Conservation (phyloP, 2,797 vertebrate genomes). For the Chelmon rostratus region DNA sequence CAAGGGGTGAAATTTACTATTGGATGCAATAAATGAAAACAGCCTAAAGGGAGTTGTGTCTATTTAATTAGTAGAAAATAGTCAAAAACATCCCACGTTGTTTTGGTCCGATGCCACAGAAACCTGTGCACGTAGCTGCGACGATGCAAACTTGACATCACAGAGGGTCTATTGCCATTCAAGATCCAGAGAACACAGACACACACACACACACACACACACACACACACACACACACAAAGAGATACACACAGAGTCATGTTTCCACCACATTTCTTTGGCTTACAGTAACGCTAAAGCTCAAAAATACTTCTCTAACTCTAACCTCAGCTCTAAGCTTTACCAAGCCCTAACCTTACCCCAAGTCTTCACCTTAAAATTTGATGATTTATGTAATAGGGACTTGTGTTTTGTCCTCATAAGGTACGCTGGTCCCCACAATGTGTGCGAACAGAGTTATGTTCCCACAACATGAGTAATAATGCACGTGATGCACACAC, state of each 20-base stretch:
- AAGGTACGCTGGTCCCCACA: too few species aligned
- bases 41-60: background rate
- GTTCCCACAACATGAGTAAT: too few species aligned
- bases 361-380: too few species aligned
- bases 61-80: background rate
- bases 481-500: background rate
- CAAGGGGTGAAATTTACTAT: background rate
- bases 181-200: background rate
- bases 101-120: constrained; percentile 14
- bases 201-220: background rate
- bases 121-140: background rate
- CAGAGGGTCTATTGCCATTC: background rate
- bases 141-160: background rate
- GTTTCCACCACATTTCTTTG: too few species aligned
- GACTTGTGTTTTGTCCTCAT: too few species aligned
- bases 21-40: background rate
- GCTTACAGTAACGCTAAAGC: too few species aligned
- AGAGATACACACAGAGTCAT: background rate
- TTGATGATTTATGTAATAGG: too few species aligned
- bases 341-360: too few species aligned
- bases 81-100: background rate
- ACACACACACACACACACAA: background rate
- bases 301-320: too few species aligned
- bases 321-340: too few species aligned
- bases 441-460: too few species aligned